Conservation (phyloP, 2,797 vertebrate genomes). For the Phataginus tetradactyla region DNA sequence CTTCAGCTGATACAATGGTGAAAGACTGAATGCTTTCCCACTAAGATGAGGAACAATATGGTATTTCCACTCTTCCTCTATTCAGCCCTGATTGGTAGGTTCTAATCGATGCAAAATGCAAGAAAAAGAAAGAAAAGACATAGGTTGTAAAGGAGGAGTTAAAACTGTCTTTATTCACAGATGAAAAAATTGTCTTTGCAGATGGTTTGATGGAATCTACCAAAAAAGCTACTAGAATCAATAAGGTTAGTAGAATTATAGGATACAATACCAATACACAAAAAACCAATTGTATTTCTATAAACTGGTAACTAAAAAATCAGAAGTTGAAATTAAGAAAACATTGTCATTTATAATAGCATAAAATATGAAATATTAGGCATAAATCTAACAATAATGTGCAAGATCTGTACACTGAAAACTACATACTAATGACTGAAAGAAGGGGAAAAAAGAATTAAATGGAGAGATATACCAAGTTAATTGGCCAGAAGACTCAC, state of each 20-base stretch:
- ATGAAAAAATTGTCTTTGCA: background rate
- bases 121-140: background rate
- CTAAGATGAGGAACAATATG: background rate
- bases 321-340: background rate
- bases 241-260: background rate
- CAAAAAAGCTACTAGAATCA: background rate
- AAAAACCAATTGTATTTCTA: background rate
- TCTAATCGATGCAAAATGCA: background rate
- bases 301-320: background rate
- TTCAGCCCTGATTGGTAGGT: background rate
- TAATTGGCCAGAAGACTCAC: background rate
- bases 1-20: background rate
- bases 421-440: background rate
- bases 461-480: background rate
- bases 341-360: background rate
- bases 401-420: background rate
- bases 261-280: background rate
- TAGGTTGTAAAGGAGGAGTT: background rate
- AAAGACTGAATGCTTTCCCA: background rate
- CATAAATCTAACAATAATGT: background rate
- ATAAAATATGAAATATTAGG: background rate
- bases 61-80: background rate
- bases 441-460: background rate
- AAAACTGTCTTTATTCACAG: background rate
- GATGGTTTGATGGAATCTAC: background rate